Base-by-base conservation (phyloP, 2,797 vertebrate genomes). In the Macropodus opercularis region DNA sequence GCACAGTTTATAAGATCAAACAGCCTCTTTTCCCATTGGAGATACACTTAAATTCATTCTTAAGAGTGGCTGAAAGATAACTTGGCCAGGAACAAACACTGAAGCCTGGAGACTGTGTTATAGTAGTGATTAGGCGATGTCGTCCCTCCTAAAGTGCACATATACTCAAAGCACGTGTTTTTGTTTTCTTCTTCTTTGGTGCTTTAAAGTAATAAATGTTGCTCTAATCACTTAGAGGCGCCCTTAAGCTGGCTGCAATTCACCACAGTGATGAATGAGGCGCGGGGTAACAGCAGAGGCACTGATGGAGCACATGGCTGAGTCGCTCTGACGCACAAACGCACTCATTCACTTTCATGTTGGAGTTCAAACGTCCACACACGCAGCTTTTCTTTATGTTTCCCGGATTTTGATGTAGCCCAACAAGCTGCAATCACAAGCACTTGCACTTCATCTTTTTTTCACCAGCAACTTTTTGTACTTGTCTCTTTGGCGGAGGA, bases 401-500 rank as follows among this genome's bases (percentile, higher is more conserved):
- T 40, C 31, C 34, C 9, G 15, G 15, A 40, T 51, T 5, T 19
- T 36, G 64, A 41, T 29, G 13, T 13, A 41, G 19, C 21, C 29
- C 46, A 48, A 59, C 7, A 40, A 64, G 52, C 2, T 32, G 1
- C 36, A 38, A 21, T 40, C 15, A n/a, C n/a, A 51, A 24, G n/a
- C 46, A 53, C 46, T 11, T 11, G 10, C 3, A 61, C 1, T 18
- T 13, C 26, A 41, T 3, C 26, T 8, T 10, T 21, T 13, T 41
- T 13, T 0, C 34, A 26, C 15, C 49, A 47, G 13, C 44, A 80
- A 66, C 72, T 69, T 77, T 29, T 4, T 40, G 51, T 67, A 54
- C 48, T 56, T 73, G 60, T 57, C 17, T 69, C 52, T 69, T 79
- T 71, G 55, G 10, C 38, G 63, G 56, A 71, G 67, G 73, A 69